Conservation (phyloP, 2,113 vertebrate genomes). For the Forbesichthys agassizii region DNA sequence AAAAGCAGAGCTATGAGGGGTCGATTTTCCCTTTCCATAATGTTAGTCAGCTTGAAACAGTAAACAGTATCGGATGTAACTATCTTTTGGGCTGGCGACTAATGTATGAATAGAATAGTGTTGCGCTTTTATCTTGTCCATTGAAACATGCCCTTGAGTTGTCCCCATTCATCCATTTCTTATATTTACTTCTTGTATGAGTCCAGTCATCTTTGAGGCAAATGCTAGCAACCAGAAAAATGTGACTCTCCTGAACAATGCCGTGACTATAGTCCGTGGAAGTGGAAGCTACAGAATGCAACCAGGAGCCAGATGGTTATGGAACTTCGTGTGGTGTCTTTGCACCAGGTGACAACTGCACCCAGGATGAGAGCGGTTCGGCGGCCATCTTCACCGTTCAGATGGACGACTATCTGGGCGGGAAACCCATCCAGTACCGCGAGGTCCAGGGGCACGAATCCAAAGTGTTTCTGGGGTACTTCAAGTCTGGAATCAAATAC, state of each 20-base stretch:
- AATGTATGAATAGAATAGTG: slow-evolving; percentile 9
- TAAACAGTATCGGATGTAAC: slow-evolving; percentile 44
- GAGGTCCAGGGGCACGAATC: slow-evolving; percentile 94
- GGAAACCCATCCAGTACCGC: slow-evolving; percentile 90
- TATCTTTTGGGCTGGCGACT: background rate
- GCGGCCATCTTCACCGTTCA: slow-evolving; percentile 97
- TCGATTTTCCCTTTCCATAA: slow-evolving; percentile 4
- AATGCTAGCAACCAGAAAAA: background rate
- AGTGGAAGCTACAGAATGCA: background rate
- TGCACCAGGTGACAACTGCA: slow-evolving; percentile 85
- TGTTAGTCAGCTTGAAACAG: slow-evolving; percentile 2
- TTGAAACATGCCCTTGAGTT: slow-evolving; percentile 1
- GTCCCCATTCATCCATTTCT: slow-evolving; percentile 5
- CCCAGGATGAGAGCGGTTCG: slow-evolving; percentile 92
- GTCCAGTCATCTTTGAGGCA: background rate
- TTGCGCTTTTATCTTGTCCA: background rate
- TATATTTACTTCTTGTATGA: background rate
- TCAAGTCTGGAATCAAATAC: slow-evolving; percentile 95
- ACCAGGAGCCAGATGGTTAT: background rate
- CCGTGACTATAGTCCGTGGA: background rate
- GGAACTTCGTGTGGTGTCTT: background rate
- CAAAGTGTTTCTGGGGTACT: slow-evolving; percentile 90
- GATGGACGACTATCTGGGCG: slow-evolving; percentile 92
- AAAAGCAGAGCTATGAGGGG: too few species aligned
- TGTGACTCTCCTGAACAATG: background rate